Evolutionary conservation across 2,797 vertebrate genomes (phyloP).

Genomic region (Lemur catta): DNA sequence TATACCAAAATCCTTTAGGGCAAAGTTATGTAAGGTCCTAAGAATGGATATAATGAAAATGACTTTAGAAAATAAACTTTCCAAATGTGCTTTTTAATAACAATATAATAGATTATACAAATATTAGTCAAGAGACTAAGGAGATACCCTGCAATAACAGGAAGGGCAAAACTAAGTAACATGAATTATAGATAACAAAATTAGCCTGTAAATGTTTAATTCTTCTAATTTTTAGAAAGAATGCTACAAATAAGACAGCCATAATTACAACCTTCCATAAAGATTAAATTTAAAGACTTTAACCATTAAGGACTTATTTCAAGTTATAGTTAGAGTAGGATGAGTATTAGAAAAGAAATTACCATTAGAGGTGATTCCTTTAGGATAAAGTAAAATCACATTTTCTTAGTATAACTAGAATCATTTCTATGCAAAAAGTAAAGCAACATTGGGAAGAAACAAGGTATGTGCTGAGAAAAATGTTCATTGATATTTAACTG

Average conservation of each 20-base stretch:
- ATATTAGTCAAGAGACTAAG: neutral
- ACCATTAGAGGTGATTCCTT: constrained; percentile 40
- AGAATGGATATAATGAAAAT: neutral
- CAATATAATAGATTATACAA: neutral
- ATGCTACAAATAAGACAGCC: constrained; percentile 60
- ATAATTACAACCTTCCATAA: constrained; percentile 68
- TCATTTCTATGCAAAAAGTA: constrained; percentile 50
- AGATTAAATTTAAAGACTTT: constrained; percentile 62
- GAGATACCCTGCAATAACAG: neutral
- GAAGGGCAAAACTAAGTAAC: constrained; percentile 3
- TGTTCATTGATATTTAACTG: neutral
- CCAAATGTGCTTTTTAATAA: constrained; percentile 37
- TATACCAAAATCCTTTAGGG: neutral
- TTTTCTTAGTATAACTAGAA: constrained; percentile 70
- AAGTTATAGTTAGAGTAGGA: constrained; percentile 66
- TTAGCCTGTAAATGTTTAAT: neutral
- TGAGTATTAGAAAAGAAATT: constrained; percentile 74
- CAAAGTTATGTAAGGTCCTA: neutral
- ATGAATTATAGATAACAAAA: constrained; percentile 26
- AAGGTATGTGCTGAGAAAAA: neutral
- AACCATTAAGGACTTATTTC: constrained; percentile 76
- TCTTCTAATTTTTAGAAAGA: constrained; percentile 47
- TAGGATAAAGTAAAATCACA: constrained; percentile 70
- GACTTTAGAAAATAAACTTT: constrained; percentile 37
- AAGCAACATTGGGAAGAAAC: constrained; percentile 44